Conservation (phyloP, 2,113 vertebrate species). For the Rallus limicola region DNA sequence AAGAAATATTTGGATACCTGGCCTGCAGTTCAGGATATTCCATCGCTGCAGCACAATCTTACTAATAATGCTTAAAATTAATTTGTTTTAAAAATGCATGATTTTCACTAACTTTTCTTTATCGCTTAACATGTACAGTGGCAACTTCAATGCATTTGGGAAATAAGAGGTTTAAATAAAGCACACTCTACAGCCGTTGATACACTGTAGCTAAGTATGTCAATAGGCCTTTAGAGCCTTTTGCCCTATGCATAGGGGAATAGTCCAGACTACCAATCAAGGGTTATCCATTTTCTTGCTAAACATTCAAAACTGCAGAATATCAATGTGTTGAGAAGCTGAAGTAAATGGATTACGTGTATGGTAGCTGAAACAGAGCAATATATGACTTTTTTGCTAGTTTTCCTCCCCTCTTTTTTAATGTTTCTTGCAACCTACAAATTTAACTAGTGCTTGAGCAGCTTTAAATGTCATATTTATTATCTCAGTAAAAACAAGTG, state of each 20-base stretch:
- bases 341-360: conserved; percentile 61
- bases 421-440: conserved; percentile 56
- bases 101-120: conserved; percentile 74
- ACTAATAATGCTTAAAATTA: conserved; percentile 70
- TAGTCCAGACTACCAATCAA: conserved; percentile 55
- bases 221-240: conserved; percentile 55
- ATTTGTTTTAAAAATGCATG: conserved; percentile 88
- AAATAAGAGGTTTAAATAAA: conserved; percentile 71
- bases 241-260: conserved; percentile 45
- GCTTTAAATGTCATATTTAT: conserved; percentile 66
- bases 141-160: conserved; percentile 74
- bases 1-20: conserved; percentile 78
- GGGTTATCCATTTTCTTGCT: conserved; percentile 54
- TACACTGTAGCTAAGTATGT: conserved; percentile 64
- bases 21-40: conserved; percentile 76
- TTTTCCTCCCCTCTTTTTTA: conserved; percentile 40
- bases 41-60: conserved; percentile 75
- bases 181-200: conserved; percentile 71
- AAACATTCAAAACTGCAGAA: conserved; percentile 41
- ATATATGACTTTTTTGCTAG: conserved; percentile 70
- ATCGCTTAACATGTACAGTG: conserved; percentile 82
- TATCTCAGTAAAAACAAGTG: conserved; percentile 47
- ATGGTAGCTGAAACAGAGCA: conserved; percentile 65
- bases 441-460: conserved; percentile 69
- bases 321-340: conserved; percentile 48